Conservation (phyloP, 1,140 invertebrate genomes). For the Platyscapa corneri region DNA sequence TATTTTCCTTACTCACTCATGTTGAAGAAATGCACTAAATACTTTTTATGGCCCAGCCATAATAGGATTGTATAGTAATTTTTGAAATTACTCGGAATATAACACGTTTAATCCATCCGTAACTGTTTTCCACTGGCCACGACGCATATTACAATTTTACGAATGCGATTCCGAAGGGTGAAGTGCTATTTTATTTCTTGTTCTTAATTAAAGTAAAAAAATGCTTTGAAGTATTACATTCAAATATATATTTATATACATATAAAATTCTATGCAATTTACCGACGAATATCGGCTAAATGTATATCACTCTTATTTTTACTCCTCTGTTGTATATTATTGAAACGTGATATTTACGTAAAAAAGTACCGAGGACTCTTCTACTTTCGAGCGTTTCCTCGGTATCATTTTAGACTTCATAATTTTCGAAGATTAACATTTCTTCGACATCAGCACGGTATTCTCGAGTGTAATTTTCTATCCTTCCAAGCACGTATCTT, state of each 20-base stretch:
- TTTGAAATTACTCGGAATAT: background rate
- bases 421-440: constrained; percentile 47
- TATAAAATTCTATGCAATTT: background rate
- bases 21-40: background rate
- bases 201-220: constrained; percentile 1
- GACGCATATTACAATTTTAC: background rate
- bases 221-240: background rate
- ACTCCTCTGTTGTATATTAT: background rate
- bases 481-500: constrained; percentile 32
- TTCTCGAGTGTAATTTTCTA: constrained; percentile 40
- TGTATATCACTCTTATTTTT: background rate
- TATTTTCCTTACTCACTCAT: background rate
- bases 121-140: background rate
- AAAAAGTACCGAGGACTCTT: background rate
- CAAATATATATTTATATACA: too few species aligned
- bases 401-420: constrained; percentile 7
- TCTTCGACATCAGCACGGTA: background rate
- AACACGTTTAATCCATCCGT: background rate
- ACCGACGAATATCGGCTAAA: background rate
- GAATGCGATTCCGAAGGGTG: background rate
- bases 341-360: background rate
- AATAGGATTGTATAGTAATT: background rate
- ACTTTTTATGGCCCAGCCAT: background rate
- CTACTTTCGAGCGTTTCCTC: background rate
- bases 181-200: background rate